Percentiles rank a stretch among this genome's conserved stretches.
These are phyloP conservation scores for Buceros bicornis DNA, from an alignment of 2,797 vertebrate genomes.

Conservation along the genomic window DNA sequence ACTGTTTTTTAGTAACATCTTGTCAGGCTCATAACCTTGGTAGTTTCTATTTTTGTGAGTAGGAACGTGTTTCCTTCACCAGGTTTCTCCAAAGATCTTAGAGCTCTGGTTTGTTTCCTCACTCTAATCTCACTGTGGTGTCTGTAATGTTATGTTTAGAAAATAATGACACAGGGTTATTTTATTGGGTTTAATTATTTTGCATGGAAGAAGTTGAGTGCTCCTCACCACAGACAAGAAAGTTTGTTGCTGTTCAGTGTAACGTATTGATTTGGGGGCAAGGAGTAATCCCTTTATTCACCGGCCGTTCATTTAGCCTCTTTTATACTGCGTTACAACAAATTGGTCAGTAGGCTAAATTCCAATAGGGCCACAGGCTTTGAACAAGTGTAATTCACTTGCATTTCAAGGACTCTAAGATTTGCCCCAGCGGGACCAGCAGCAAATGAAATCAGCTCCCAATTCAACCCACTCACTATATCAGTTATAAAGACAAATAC, in stretches of 20 bases:
- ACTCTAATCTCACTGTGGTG: neutral
- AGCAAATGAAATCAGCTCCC: conserved; percentile 24
- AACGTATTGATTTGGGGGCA: neutral
- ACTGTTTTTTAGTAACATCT: neutral
- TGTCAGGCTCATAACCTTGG: neutral
- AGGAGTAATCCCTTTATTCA: neutral
- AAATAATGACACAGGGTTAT: neutral
- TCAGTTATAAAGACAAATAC: conserved; percentile 49
- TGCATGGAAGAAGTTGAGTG: neutral
- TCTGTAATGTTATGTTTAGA: neutral
- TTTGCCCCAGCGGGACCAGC: neutral
- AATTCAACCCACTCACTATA: neutral
- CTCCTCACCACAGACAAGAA: neutral
- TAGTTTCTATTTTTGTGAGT: neutral
- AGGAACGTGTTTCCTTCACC: neutral
- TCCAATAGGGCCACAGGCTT: neutral
- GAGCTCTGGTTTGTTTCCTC: neutral
- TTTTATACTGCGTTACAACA: neutral
- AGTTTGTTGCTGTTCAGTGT: neutral
- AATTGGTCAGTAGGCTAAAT: neutral
- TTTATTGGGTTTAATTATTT: neutral
- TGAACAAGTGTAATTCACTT: neutral
- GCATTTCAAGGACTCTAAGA: neutral
- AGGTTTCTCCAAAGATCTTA: neutral
- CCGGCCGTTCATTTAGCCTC: neutral